Evolutionary conservation across 2,113 vertebrate species (phyloP).

Genomic region (Neolamprologus hecqui): DNA sequence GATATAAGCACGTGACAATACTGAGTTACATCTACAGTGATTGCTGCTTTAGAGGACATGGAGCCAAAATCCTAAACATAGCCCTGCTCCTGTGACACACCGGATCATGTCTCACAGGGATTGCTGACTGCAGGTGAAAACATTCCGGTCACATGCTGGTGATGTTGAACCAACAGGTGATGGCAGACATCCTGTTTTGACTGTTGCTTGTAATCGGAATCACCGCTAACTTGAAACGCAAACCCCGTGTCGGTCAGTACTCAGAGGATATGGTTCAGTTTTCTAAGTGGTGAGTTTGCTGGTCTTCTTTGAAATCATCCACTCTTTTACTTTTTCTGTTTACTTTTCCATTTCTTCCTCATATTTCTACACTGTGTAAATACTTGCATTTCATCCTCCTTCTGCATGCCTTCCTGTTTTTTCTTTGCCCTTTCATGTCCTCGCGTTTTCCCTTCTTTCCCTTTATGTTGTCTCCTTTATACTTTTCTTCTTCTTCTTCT

Average conservation of each 20-base stretch:
- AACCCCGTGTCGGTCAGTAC: not conserved
- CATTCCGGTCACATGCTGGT: not conserved
- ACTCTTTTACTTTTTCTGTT: not conserved
- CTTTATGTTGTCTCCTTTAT: not conserved
- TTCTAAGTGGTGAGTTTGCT: not conserved
- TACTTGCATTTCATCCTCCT: not conserved
- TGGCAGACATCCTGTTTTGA: constrained; percentile 3
- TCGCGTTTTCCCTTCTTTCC: not conserved
- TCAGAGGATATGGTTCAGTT: not conserved
- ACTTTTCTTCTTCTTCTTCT: not conserved
- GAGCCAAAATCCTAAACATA: constrained; percentile 19
- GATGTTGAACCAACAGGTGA: not conserved
- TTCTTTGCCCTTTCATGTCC: not conserved
- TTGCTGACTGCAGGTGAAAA: constrained; percentile 34
- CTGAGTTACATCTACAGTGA: not conserved
- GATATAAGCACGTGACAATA: not conserved
- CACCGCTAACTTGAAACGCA: not conserved
- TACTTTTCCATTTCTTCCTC: not conserved
- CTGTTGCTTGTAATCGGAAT: not conserved
- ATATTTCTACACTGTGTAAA: not conserved
- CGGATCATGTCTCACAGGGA: constrained; percentile 12
- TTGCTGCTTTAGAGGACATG: not conserved
- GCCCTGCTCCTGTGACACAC: not conserved
- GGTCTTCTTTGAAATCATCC: not conserved
- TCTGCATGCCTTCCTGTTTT: not conserved